A percentile compares a stretch with the other conserved stretches of the same genome.
Evolutionary conservation across 2,888 invertebrate species (phyloP).

Genomic region (Synanthedon vespiformis): DNA sequence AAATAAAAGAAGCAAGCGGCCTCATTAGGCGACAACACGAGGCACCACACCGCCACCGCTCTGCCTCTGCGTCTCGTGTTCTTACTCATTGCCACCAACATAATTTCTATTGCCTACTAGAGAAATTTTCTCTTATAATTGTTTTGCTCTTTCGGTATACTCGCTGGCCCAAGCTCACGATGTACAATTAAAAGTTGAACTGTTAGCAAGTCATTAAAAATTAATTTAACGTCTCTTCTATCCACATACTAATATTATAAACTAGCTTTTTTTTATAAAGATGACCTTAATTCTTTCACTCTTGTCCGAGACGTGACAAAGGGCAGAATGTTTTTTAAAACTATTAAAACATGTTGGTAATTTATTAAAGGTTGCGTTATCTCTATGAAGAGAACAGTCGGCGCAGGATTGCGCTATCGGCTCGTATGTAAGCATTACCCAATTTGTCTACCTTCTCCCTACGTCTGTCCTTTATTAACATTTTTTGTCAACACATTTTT

Average conservation of each 20-base stretch:
- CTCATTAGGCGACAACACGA: conserved; percentile 50
- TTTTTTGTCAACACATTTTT: conserved; percentile 52
- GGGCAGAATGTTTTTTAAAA: conserved; percentile 24
- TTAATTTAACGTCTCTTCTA: too few species aligned
- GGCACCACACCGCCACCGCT: conserved; percentile 10
- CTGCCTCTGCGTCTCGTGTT: conserved; percentile 22
- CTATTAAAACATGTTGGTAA: conserved; percentile 36
- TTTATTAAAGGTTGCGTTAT: conserved; percentile 45
- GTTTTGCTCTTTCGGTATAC: conserved; percentile 18
- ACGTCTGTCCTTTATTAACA: conserved; percentile 41
- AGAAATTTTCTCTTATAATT: conserved; percentile 40
- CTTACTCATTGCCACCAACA: conserved; percentile 18
- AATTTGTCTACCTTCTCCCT: conserved; percentile 45
- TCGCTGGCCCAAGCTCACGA: too few species aligned
- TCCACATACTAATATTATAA: too few species aligned
- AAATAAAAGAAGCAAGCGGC: conserved; percentile 57
- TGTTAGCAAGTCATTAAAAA: too few species aligned
- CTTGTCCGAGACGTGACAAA: conserved; percentile 18
- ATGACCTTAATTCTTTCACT: conserved; percentile 20
- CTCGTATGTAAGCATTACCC: conserved; percentile 39
- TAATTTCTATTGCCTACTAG: conserved; percentile 31
- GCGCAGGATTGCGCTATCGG: conserved; percentile 32
- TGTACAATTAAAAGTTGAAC: too few species aligned
- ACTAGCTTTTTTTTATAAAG: conserved; percentile 11
- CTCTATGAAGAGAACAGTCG: conserved; percentile 10